Evolutionary conservation across 1,140 invertebrate genomes (phyloP), one percentile per base, ranked within the genome.

Genomic region (Cotesia chilonis): DNA sequence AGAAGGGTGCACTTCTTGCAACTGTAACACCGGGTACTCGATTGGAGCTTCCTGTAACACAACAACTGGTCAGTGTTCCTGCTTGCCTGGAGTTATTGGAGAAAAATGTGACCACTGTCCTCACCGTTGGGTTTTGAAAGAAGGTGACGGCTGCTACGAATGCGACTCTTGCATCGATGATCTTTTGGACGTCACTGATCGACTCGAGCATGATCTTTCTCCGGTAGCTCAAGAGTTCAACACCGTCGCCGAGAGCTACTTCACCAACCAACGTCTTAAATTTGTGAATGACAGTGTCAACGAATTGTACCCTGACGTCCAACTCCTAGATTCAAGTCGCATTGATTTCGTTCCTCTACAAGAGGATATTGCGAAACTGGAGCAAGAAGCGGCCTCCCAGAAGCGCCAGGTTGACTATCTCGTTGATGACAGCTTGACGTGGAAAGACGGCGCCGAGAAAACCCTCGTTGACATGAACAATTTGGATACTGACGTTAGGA

Each of bases 31-130:
- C 70, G 94, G 94, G 2, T 97, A 95, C 82, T 96, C 96, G 0
- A 89, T 94, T 35, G 96, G 95, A 1, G 92, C 95, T 14, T 95
- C 95, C 17, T 98, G 96, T 79, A 94, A 98, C 83, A 90, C 92
- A 0, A 79, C 89, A 7, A 98, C 94, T 2, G 98, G 98, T 0
- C 94, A 97, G 75, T 99, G 98, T 83, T 91, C 94, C 68, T 99
- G 98, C 87, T 85, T 99, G 28, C 95, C 95, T 0, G 97, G 97
- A 12, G 98, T 99, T 0, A 92, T 97, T 54, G 98, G 98, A 0
- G 93, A 95, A 78, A 96, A 96, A 80, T 99, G 98, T 85, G 96
- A 99, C 77, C 91, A 93, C 4, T 99, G 98, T 85, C 95, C 96
- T 0, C 89, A 94, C 77, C 90, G 96, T 78, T 86, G 94, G 72